Base-by-base conservation (phyloP, 2,797 vertebrate species). In the Lophius americanus region DNA sequence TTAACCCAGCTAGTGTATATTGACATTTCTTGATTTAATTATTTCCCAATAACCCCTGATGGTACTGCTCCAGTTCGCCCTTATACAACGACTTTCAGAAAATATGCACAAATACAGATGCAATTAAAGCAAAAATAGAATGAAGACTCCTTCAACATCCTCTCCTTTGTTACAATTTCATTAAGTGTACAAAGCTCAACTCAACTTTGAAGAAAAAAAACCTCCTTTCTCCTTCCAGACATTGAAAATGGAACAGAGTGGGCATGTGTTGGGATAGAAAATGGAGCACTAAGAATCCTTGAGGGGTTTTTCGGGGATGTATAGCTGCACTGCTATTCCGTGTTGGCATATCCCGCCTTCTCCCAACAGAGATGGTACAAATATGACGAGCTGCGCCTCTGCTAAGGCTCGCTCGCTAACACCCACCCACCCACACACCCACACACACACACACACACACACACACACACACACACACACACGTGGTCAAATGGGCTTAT, bases 311-410 rank as follows among this genome's bases (percentile, higher is more conserved):
- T 71, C 70, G 41, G 36, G 70, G 62, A 70, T 76, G 57, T 65
- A 60, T 50, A 64, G 75, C 87, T 67, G 64, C 83, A 83, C 79
- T 84, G 75, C 48, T 23, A 77, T 66, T 81, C 70, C 51, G 38
- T 74, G 64, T 60, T 73, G 58, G 61, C 42, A 61, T 55, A 68
- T 87, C 68, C 76, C 39, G 58, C 42, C 66, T 62, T 57, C 50
- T 86, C 79, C 73, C 82, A 53, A 46, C 0, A 23, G 85, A 83
- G 42, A 52, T 54, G 60, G 37, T 49, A 23, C 36, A 75, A 70
- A 68, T 84, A 68, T 72, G 65, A 39, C 50, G 23, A 13, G 56
- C 55, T 57, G 56, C 52, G 78, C 81, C 78, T 70, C 23, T 64
- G 37, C 48, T 36, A n/a, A 56, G 32, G 51, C 65, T 62, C 23